Percentiles rank a stretch among this genome's conserved stretches.
Evolutionary conservation across 1,140 invertebrate species (phyloP).

Genomic region (Oedothorax gibbosus): DNA sequence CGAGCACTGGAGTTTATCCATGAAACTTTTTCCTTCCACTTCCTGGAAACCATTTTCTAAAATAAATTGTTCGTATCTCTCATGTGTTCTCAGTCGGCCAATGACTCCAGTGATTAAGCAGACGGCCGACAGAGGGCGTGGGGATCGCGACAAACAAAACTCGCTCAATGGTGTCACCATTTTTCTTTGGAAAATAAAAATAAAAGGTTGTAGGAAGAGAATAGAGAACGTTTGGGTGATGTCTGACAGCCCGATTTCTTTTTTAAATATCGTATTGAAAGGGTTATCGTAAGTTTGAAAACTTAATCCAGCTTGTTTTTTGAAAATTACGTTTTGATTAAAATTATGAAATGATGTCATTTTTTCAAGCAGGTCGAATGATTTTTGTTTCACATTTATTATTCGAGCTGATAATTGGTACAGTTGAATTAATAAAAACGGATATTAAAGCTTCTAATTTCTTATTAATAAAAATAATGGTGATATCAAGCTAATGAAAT

Average conservation of each 20-base stretch:
- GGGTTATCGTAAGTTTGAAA: no score
- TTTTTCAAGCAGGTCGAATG: no score
- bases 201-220: background rate
- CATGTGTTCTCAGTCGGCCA: conserved; percentile 7
- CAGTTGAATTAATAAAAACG: no score
- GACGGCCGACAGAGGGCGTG: conserved; percentile 38
- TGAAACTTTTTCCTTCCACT: conserved; percentile 4
- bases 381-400: no score
- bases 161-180: conserved; percentile 1
- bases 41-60: conserved; percentile 45
- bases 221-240: conserved; percentile 1
- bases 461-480: no score
- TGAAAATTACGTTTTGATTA: no score
- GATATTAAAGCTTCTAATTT: no score
- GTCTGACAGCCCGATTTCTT: background rate
- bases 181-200: background rate
- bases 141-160: conserved; percentile 9
- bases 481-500: no score
- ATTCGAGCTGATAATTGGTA: no score
- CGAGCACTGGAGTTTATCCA: conserved; percentile 19
- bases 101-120: conserved; percentile 30
- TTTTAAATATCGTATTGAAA: background rate
- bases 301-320: no score
- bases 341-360: no score
- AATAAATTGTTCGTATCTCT: conserved; percentile 24